Conservation (phyloP, 1,140 invertebrate species). For the Caenorhabditis tropicalis region DNA sequence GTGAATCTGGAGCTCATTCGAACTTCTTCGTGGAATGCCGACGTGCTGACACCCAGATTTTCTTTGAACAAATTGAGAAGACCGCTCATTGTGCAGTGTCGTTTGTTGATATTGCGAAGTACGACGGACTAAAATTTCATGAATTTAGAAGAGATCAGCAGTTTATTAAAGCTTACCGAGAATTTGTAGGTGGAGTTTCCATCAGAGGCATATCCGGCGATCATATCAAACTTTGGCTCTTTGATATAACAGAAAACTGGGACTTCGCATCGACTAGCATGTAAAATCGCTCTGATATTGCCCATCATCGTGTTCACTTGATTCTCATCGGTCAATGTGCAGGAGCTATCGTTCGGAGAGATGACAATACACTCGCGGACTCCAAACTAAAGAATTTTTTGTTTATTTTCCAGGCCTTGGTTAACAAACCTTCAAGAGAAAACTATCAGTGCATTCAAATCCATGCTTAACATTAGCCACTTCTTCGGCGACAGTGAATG, state of each 20-base stretch:
- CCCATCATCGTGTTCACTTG: constrained; percentile 25
- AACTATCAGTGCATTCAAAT: not conserved
- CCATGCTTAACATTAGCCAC: not conserved
- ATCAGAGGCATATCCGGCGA: constrained; percentile 18
- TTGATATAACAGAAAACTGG: constrained; percentile 33
- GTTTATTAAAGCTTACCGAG: not conserved
- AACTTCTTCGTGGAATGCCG: not conserved
- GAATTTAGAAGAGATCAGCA: not conserved
- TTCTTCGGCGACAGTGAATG: constrained; percentile 21
- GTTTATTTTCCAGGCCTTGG: not conserved
- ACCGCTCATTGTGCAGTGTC: not conserved
- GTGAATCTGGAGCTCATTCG: constrained; percentile 13
- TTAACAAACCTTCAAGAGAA: not conserved
- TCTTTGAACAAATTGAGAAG: not conserved
- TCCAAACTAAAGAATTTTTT: not conserved
- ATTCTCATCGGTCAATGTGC: not conserved
- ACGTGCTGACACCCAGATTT: not conserved
- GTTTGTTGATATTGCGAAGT: not conserved
- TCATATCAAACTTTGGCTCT: not conserved
- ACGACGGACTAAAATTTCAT: not conserved
- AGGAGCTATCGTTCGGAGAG: not conserved
- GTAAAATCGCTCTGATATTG: not conserved
- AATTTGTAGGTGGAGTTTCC: constrained; percentile 12
- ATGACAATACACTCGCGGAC: constrained; percentile 20
- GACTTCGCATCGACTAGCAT: constrained; percentile 1